Percentiles rank a stretch among this genome's conserved stretches.
These are phyloP conservation scores for Cygnus buccinator DNA, from an alignment of 2,113 vertebrate species.

Conservation along the genomic window DNA sequence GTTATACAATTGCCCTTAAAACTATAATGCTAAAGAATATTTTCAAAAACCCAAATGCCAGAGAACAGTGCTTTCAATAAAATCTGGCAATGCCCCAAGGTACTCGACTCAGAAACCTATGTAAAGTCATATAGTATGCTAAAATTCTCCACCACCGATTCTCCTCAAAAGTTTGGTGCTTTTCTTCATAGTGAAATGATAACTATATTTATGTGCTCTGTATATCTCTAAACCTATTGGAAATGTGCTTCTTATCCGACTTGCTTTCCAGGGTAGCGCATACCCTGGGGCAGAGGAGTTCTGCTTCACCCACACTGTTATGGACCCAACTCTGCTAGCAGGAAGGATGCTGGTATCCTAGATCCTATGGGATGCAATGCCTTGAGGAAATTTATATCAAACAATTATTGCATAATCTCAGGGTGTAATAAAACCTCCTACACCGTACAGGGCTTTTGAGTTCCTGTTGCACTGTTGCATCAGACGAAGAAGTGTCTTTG, in stretches of 20 bases:
- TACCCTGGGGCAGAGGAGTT: background rate
- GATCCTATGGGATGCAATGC: constrained; percentile 37
- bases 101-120: background rate
- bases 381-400: constrained; percentile 60
- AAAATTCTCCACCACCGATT: background rate
- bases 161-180: constrained; percentile 1
- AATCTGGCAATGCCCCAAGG: background rate
- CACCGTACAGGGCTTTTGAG: background rate
- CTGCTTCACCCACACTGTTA: background rate
- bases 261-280: background rate
- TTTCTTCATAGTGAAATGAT: constrained; percentile 8
- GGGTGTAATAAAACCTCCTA: background rate
- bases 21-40: constrained; percentile 13
- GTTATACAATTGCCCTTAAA: constrained; percentile 12
- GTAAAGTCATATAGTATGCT: background rate
- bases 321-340: background rate
- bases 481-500: background rate
- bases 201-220: constrained; percentile 59
- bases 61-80: constrained; percentile 6
- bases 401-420: constrained; percentile 77
- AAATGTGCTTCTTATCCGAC: constrained; percentile 69
- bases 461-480: background rate
- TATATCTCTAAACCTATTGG: constrained; percentile 29
- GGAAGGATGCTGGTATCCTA: constrained; percentile 42
- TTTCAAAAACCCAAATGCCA: constrained; percentile 17